Evolutionary conservation across 1,140 invertebrate genomes (phyloP).

Genomic region (Drosophila navojoa): DNA sequence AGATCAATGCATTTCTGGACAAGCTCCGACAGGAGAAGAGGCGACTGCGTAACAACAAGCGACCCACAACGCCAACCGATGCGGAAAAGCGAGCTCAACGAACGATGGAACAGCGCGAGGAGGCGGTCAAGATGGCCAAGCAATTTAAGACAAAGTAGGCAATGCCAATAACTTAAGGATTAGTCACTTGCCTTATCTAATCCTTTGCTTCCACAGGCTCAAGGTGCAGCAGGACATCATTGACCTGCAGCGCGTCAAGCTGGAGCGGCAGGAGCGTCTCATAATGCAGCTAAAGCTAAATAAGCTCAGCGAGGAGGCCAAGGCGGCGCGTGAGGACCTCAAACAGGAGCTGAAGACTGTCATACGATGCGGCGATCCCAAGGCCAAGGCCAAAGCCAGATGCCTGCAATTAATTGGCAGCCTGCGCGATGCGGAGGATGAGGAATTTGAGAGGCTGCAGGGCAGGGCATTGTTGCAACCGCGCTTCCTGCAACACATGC

Average conservation of each 20-base stretch:
- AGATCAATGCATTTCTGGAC: constrained; percentile 83
- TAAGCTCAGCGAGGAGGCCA: constrained; percentile 86
- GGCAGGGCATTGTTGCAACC: constrained; percentile 86
- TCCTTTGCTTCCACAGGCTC: constrained; percentile 80
- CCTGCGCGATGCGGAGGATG: constrained; percentile 77
- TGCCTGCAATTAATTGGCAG: constrained; percentile 85
- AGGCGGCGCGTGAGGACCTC: constrained; percentile 85
- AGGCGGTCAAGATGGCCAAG: constrained; percentile 62
- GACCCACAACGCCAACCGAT: background rate
- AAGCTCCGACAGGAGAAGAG: constrained; percentile 80
- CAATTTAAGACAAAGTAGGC: constrained; percentile 81
- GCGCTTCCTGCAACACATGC: constrained; percentile 87
- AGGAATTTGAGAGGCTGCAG: constrained; percentile 82
- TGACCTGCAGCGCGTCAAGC: constrained; percentile 86
- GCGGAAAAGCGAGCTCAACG: constrained; percentile 34
- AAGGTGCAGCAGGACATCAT: constrained; percentile 88
- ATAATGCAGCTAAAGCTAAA: constrained; percentile 87
- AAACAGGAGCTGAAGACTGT: constrained; percentile 86
- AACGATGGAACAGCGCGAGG: constrained; percentile 44
- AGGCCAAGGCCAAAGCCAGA: constrained; percentile 86
- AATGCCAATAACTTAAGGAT: too few species aligned
- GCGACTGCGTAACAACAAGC: constrained; percentile 41
- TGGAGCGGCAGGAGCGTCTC: constrained; percentile 87
- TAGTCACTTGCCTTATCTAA: background rate
- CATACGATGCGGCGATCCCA: constrained; percentile 85